A percentile compares a stretch with the other conserved stretches of the same genome.
phyloP scores from a whole-genome alignment of 2,797 vertebrate species.

The Pygocentrus nattereri region DNA sequence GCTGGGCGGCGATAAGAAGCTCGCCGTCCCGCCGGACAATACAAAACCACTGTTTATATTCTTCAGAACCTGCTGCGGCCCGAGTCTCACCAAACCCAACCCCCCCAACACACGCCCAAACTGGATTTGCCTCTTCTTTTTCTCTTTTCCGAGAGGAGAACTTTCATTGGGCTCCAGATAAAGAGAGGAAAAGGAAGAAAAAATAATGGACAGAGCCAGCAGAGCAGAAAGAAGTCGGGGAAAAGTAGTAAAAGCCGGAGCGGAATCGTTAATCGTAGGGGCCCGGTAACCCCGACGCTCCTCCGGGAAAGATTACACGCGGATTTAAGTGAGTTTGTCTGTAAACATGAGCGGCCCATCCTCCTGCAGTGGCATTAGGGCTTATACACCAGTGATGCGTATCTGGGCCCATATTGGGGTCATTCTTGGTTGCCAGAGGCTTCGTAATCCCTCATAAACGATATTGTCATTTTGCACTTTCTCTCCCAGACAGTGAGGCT shows the following conservation, averaged over 20 bases:
- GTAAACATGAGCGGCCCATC: conserved; percentile 60
- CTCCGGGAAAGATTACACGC: conserved; percentile 73
- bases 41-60: conserved; percentile 89
- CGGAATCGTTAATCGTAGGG: conserved; percentile 28
- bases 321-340: conserved; percentile 70
- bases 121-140: conserved; percentile 76
- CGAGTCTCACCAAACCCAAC: conserved; percentile 58
- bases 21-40: conserved; percentile 84
- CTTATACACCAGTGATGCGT: conserved; percentile 74
- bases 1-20: conserved; percentile 93
- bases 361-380: conserved; percentile 64
- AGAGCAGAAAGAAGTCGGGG: not conserved
- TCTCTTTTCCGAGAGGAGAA: conserved; percentile 53
- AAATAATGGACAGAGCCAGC: not conserved
- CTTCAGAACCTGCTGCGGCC: conserved; percentile 81
- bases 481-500: conserved; percentile 55
- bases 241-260: conserved; percentile 16
- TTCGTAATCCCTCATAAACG: conserved; percentile 80
- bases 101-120: conserved; percentile 79
- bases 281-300: conserved; percentile 59
- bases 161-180: conserved; percentile 39
- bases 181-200: conserved; percentile 29
- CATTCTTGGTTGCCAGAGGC: conserved; percentile 69
- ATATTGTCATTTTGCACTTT: conserved; percentile 78
- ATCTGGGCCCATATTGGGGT: conserved; percentile 80